Evolutionary conservation across 2,797 vertebrate species (phyloP), one percentile per base, ranked within the genome.

Genomic region (Pogonophryne albipinna): DNA sequence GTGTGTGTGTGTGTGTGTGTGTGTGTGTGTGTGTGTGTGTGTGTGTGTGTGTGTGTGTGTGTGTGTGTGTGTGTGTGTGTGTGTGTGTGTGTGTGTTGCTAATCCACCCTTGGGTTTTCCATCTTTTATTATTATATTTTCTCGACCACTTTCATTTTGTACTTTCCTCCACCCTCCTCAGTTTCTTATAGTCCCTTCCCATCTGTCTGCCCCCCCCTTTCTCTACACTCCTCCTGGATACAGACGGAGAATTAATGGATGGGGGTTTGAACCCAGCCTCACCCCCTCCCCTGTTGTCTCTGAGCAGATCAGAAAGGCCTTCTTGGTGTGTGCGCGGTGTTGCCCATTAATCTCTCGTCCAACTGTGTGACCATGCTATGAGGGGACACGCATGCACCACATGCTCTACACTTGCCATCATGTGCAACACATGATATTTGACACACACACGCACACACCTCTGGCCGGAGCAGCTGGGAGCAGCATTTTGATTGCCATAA

Each of bases 171-270:
- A 16, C 64, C 31, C 44, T 73, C 66, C 71, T 64, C 66, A 57
- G 44, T 11, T 50, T 76, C 68, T 61, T 71, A 44, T 61, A 51
- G 58, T 83, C 77, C 70, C 75, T 51, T 70, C 71, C 77, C 71
- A 82, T 89, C 85, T 92, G 85, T 76, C 70, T 68, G 0, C 15
- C 57, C 68, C 23, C 57, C 34, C 34, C 56, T 7, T 34, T 34
- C 15, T 42, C 49, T 17, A 5, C 70, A 46, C 57, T 66, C 66
- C 52, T 72, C 67, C 78, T 68, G 64, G 85, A 86, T 89, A 75
- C 87, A 82, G 50, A 78, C 5, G 0, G 71, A 72, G 79, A 83
- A 89, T 88, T 86, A 89, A 82, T 82, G 75, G 75, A 60, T 23
- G 69, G 61, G 45, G 57, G 41, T 76, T 71, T 78, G 70, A 85